Evolutionary conservation across 2,113 vertebrate species (phyloP).

Genomic region (Alaudala cheleensis): DNA sequence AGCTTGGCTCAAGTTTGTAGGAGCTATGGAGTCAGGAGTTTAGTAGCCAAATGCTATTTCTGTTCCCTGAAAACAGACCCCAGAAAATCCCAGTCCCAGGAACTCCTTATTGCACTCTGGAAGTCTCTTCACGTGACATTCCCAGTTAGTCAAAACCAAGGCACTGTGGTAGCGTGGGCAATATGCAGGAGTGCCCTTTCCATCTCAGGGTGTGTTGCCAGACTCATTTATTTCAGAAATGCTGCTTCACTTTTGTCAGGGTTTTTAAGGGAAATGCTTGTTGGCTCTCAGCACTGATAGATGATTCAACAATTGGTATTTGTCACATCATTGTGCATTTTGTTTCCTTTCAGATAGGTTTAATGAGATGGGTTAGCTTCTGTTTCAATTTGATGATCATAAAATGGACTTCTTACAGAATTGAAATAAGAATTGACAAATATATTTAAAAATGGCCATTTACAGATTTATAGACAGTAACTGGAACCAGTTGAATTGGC

Average conservation of each 20-base stretch:
- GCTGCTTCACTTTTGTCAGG: not conserved
- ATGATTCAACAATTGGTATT: not conserved
- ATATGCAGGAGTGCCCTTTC: not conserved
- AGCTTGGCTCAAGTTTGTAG: not conserved
- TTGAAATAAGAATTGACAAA: not conserved
- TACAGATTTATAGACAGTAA: not conserved
- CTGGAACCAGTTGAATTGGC: not conserved
- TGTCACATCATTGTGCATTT: not conserved
- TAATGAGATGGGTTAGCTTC: not conserved
- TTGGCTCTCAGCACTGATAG: not conserved
- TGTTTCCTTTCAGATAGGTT: not conserved
- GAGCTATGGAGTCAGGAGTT: not conserved
- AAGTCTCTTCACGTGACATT: not conserved
- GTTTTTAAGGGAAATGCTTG: not conserved
- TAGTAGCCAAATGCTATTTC: not conserved
- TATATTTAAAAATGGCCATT: not conserved
- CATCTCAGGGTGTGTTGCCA: rapidly evolving
- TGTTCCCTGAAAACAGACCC: not conserved
- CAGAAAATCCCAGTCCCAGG: not conserved
- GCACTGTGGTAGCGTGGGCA: not conserved
- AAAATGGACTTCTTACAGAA: not conserved
- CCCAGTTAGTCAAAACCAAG: not conserved
- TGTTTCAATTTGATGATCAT: not conserved
- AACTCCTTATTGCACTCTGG: not conserved
- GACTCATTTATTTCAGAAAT: not conserved